Evolutionary conservation across 2,797 vertebrate species (phyloP), one percentile per base, ranked within the genome.

Genomic region (Menidia menidia): DNA sequence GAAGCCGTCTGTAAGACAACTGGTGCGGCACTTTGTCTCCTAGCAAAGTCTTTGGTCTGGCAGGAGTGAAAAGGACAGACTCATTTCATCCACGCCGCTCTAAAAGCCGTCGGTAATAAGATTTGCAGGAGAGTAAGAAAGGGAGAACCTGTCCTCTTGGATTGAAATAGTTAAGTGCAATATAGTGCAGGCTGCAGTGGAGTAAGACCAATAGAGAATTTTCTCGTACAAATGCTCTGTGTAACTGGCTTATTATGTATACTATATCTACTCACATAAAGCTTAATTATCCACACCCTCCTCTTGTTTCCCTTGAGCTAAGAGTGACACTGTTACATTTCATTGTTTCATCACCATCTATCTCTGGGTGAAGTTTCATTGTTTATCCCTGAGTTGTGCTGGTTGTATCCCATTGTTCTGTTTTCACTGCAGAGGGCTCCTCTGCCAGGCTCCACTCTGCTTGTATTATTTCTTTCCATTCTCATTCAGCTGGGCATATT

Each of bases 41-140:
- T 84, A 78, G 80, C 82, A 88, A 84, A 84, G 88, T 85, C 80
- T 88, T 89, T 84, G 75, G 72, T 81, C 90, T 78, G 84, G 86
- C 87, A 89, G 69, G 68, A 42, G 66, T 83, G 72, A 52, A 82
- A 89, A 87, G 88, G 76, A 88, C 86, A 87, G 69, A 87, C 75
- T 86, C 73, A 54, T 77, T 67, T 90, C 89, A 91, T 90, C 84
- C 87, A 70, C 52, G 63, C 68, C 44, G 69, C 72, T 68, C 78
- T 87, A 79, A 75, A 70, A 81, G 79, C 48, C 70, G 52, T 19
- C 57, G 58, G 81, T 85, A 87, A 81, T 87, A 84, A 85, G 72
- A 58, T 61, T 77, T 63, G 47, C 64, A 69, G 71, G 76, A 86
- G 75, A 60, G 57, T 82, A 64, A n/a, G 33, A 53, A 59, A 72